Evolutionary conservation across 2,113 vertebrate species (phyloP).

Genomic region (Ctenomys sociabilis): DNA sequence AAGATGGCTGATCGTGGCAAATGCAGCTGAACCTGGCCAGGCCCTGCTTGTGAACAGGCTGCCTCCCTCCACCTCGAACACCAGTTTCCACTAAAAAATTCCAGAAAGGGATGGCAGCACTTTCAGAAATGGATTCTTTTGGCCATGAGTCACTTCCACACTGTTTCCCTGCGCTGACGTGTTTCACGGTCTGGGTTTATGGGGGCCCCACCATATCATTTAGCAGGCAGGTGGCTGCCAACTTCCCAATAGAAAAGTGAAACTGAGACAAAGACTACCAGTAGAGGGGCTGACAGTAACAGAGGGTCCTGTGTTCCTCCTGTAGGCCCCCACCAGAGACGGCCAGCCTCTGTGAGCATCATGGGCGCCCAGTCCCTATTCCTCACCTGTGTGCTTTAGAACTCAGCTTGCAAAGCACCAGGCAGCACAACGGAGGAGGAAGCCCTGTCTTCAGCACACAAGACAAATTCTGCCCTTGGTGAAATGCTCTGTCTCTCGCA

Average conservation of each 20-base stretch:
- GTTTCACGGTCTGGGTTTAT: conserved; percentile 26
- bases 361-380: no score
- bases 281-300: not conserved
- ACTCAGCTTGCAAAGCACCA: not conserved
- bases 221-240: conserved; percentile 20
- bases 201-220: not conserved
- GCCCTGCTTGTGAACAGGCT: not conserved
- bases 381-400: not conserved
- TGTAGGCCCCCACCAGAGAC: not conserved
- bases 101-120: conserved; percentile 40
- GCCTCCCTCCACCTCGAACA: conserved; percentile 51
- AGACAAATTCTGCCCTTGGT: not conserved
- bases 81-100: conserved; percentile 49
- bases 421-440: not conserved
- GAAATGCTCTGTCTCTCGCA: rapidly evolving
- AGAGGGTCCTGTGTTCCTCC: not conserved
- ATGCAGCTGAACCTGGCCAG: rapidly evolving
- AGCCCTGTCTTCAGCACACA: rapidly evolving
- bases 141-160: conserved; percentile 47
- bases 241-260: conserved; percentile 31
- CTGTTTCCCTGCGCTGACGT: conserved; percentile 16
- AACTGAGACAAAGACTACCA: not conserved
- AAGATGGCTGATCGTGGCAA: not conserved
- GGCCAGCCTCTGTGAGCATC: rapidly evolving
- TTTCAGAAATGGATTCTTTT: conserved; percentile 41